phyloP scores from a whole-genome alignment of 2,113 vertebrate genomes.

The Ranitomeya imitator region DNA sequence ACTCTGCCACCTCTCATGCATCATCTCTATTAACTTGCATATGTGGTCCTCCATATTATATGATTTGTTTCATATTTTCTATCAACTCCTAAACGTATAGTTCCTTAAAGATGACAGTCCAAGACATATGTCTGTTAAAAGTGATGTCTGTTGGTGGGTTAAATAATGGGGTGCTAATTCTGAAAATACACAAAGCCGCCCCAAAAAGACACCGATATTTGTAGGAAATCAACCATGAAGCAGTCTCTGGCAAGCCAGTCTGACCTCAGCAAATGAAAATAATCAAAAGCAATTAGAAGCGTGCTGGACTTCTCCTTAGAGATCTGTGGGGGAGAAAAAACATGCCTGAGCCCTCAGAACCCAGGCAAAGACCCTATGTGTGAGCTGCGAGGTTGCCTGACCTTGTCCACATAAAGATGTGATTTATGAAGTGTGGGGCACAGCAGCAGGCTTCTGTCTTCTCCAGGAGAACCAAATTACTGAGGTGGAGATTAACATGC shows the following conservation, averaged over 20 bases:
- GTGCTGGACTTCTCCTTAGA: slow-evolving; percentile 91
- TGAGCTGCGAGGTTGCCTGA: slow-evolving; percentile 89
- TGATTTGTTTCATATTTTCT: background rate
- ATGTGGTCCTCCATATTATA: background rate
- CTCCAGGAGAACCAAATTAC: slow-evolving; percentile 98
- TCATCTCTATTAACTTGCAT: background rate
- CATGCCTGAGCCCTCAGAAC: slow-evolving; percentile 84
- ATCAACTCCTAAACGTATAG: background rate
- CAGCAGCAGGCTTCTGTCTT: slow-evolving; percentile 99
- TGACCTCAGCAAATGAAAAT: slow-evolving; percentile 98
- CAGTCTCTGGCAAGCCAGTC: slow-evolving; percentile 83
- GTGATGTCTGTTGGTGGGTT: slow-evolving; percentile 65
- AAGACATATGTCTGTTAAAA: slow-evolving; percentile 53
- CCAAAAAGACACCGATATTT: slow-evolving; percentile 74
- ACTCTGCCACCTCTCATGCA: background rate
- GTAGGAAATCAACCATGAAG: slow-evolving; percentile 86
- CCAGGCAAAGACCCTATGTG: slow-evolving; percentile 87
- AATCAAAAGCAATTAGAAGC: slow-evolving; percentile 99
- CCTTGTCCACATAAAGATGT: slow-evolving; percentile 99
- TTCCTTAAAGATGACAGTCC: background rate
- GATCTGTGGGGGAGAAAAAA: slow-evolving; percentile 94
- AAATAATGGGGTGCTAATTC: slow-evolving; percentile 80
- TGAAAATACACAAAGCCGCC: slow-evolving; percentile 70
- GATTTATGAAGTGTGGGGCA: slow-evolving; percentile 99
- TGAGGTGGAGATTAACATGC: slow-evolving; percentile 98